Base-by-base conservation (phyloP, 2,888 invertebrate genomes). In the Leucophenga montana region DNA sequence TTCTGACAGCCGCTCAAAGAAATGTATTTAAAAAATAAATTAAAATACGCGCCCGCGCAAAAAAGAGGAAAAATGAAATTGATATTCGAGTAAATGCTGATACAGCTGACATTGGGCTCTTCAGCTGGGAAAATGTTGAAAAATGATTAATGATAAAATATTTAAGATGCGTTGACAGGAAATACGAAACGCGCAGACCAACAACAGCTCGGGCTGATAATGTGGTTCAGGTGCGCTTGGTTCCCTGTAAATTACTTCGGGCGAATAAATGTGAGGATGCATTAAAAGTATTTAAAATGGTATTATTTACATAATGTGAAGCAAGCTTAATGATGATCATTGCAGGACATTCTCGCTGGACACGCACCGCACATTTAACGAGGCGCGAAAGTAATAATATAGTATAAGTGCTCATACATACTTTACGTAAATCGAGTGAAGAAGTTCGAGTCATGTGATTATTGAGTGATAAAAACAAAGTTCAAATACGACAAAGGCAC, bases 61-160 rank as follows among this genome's bases (percentile, higher is more conserved):
- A 27, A 27, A 27, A 27, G 27, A 4, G 3, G 27, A 27, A 27
- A 46, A 46, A 46, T 18, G 16, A n/a, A 54, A 54, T 20, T 54
- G 54, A 54, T 20, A 54, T 9, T 54, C 18, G 11, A 18, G 20
- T 18, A 54, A 18, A 20, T 16, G 54, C 16, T 27, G 27, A 27
- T 27, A 27, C 27, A 27, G 27, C 27, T 27, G 27, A 27, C 27
- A 27, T 2, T 4, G 27, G 27, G 27, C 27, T 27, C 27, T 27
- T 27, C 46, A 2, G 46, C 46, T 54, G 54, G 11, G 20, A 6
- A 18, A 18, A 54, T 54, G 27, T 54, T 54, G 16, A 59, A 59
- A 33, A 33, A 59, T 59, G 59, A 59, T 59, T 59, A 59, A 59
- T 59, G 59, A 33, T 33, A 59, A 59, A 33, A 59, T 14, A 33